phyloP scores from a whole-genome alignment of 2,797 vertebrate genomes.

The Enteromius anoplus region DNA sequence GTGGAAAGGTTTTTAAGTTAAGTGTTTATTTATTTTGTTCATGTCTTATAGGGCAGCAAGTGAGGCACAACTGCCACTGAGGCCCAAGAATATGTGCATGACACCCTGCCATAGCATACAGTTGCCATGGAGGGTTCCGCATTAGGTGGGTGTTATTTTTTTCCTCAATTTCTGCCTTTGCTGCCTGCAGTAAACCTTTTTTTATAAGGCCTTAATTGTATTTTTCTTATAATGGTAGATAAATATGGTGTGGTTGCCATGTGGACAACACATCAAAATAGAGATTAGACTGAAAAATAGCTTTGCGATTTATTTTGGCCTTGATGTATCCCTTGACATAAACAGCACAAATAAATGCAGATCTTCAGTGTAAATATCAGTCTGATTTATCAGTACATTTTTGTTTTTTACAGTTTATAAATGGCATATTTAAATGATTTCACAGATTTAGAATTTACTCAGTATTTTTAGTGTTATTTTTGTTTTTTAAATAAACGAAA shows the following conservation, averaged over 20 bases:
- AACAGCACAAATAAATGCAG: not conserved
- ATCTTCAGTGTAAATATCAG: constrained; percentile 1
- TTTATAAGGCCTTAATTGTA: constrained; percentile 42
- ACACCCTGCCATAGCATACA: constrained; percentile 55
- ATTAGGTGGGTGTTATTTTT: constrained; percentile 62
- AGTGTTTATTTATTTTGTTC: not conserved
- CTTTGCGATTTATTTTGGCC: not conserved
- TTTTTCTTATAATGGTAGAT: constrained; percentile 15
- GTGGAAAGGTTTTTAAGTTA: not conserved
- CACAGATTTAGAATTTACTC: not conserved
- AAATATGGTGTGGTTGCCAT: not conserved
- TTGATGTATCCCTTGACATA: not conserved
- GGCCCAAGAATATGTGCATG: constrained; percentile 7
- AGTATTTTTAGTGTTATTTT: not conserved
- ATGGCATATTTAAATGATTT: not conserved
- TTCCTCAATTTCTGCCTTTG: not conserved
- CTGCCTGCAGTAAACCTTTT: constrained; percentile 16
- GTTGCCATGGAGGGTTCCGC: constrained; percentile 76
- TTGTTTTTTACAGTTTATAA: not conserved
- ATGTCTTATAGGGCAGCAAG: not conserved
- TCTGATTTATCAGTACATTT: not conserved
- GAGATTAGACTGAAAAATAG: not conserved
- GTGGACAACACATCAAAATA: not conserved
- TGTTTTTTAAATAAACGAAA: no score
- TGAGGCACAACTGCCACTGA: not conserved